These are phyloP conservation scores for Leiothrix lutea DNA, from an alignment of 2,113 vertebrate species.

Conservation along the genomic window DNA sequence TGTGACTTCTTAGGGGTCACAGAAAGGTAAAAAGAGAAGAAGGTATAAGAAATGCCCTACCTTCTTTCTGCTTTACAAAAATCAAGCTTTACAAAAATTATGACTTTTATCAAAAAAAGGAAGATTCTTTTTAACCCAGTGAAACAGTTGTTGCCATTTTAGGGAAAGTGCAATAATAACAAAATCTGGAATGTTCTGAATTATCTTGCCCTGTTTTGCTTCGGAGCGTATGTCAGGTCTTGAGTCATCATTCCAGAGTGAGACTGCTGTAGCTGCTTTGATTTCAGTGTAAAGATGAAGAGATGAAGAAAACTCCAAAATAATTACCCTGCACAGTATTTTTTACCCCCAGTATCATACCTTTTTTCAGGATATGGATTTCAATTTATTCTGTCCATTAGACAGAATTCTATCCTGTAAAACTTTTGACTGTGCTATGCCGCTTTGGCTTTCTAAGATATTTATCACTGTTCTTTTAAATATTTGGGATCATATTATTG, in stretches of 20 bases:
- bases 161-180: background rate
- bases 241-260: background rate
- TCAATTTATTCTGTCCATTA: background rate
- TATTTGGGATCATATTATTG: background rate
- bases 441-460: background rate
- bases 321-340: background rate
- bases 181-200: background rate
- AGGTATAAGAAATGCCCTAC: slow-evolving; percentile 56
- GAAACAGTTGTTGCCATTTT: background rate
- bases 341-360: background rate
- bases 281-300: background rate
- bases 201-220: background rate
- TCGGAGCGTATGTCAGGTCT: background rate
- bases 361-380: background rate
- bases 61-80: slow-evolving; percentile 65
- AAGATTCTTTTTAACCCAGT: slow-evolving; percentile 25
- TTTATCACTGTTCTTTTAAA: background rate
- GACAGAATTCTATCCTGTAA: background rate
- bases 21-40: slow-evolving; percentile 67
- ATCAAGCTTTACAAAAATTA: slow-evolving; percentile 54
- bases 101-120: slow-evolving; percentile 56
- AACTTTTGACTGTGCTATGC: background rate
- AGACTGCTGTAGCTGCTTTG: background rate
- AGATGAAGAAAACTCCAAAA: background rate
- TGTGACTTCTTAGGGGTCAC: slow-evolving; percentile 38